These are phyloP conservation scores for Therioaphis trifolii DNA, from an alignment of 2,888 invertebrate genomes.

Conservation along the genomic window DNA sequence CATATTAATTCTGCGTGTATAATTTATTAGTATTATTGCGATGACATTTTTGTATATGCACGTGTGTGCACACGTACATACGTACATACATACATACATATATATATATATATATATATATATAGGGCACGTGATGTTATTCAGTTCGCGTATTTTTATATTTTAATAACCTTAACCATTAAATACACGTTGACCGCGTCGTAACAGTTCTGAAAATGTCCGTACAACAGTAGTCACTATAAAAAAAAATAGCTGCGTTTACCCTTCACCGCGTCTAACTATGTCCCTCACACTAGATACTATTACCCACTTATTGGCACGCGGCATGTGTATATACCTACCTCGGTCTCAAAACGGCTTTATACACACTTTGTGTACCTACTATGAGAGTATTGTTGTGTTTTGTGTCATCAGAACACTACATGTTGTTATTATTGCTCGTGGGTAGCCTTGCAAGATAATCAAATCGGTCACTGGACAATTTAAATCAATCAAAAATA, in stretches of 20 bases:
- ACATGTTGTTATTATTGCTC: background rate
- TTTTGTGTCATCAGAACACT: background rate
- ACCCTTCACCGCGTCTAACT: too few relatives aligned
- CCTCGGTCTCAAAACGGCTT: too few relatives aligned
- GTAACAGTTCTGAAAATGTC: background rate
- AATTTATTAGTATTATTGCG: too few relatives aligned
- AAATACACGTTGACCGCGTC: slow-evolving; percentile 18
- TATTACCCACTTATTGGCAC: too few relatives aligned
- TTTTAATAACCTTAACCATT: slow-evolving; percentile 26
- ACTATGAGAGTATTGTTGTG: background rate
- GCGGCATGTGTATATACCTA: too few relatives aligned
- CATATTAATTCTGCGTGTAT: too few relatives aligned
- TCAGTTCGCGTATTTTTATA: background rate
- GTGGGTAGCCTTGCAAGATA: slow-evolving; percentile 49
- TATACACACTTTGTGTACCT: background rate
- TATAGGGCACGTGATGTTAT: slow-evolving; percentile 2
- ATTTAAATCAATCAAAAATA: slow-evolving; percentile 55
- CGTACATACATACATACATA: too few relatives aligned
- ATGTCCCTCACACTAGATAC: too few relatives aligned
- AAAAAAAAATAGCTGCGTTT: too few relatives aligned
- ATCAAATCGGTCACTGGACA: slow-evolving; percentile 48
- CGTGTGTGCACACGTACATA: too few relatives aligned
- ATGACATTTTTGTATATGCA: too few relatives aligned
- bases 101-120: too few relatives aligned
- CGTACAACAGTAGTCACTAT: background rate